phyloP scores from a whole-genome alignment of 2,888 invertebrate genomes.

The Zaprionus bogoriensis region DNA sequence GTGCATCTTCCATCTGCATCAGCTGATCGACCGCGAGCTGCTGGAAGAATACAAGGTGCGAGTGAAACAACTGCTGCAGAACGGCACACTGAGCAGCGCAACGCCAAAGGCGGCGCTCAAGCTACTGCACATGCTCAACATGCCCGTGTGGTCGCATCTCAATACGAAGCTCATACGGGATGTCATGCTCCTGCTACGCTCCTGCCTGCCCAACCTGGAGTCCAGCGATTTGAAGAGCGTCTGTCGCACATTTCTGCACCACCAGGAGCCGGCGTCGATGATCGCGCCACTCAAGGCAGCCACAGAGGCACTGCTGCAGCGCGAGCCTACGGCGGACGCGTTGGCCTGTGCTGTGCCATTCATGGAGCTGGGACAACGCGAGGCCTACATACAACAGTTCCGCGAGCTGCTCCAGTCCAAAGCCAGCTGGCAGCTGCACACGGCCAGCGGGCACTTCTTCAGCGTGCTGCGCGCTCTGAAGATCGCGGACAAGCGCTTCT shows the following conservation, averaged over 20 bases:
- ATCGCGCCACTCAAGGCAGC: slow-evolving; percentile 82
- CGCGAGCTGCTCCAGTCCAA: slow-evolving; percentile 70
- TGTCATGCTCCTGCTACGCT: slow-evolving; percentile 80
- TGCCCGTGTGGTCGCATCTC: slow-evolving; percentile 83
- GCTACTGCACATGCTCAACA: slow-evolving; percentile 83
- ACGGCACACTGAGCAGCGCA: slow-evolving; percentile 62
- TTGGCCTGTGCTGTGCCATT: slow-evolving; percentile 83
- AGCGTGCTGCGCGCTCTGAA: slow-evolving; percentile 83
- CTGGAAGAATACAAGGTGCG: slow-evolving; percentile 81
- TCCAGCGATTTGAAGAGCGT: slow-evolving; percentile 81
- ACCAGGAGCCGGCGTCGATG: slow-evolving; percentile 84
- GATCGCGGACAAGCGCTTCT: slow-evolving; percentile 83
- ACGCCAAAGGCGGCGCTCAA: slow-evolving; percentile 75
- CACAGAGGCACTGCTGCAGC: slow-evolving; percentile 76
- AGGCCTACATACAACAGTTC: slow-evolving; percentile 81
- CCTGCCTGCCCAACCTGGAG: slow-evolving; percentile 80
- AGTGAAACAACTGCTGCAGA: slow-evolving; percentile 77
- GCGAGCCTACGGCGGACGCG: slow-evolving; percentile 81
- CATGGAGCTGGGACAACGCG: slow-evolving; percentile 82
- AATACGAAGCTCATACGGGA: slow-evolving; percentile 80
- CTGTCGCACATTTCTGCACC: slow-evolving; percentile 83
- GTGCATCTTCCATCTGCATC: slow-evolving; percentile 83
- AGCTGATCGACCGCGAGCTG: slow-evolving; percentile 80
- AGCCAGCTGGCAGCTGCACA: slow-evolving; percentile 67
- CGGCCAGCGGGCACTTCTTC: slow-evolving; percentile 81